Evolutionary conservation across 2,888 invertebrate genomes (phyloP).

Genomic region (Endomychus coccineus): DNA sequence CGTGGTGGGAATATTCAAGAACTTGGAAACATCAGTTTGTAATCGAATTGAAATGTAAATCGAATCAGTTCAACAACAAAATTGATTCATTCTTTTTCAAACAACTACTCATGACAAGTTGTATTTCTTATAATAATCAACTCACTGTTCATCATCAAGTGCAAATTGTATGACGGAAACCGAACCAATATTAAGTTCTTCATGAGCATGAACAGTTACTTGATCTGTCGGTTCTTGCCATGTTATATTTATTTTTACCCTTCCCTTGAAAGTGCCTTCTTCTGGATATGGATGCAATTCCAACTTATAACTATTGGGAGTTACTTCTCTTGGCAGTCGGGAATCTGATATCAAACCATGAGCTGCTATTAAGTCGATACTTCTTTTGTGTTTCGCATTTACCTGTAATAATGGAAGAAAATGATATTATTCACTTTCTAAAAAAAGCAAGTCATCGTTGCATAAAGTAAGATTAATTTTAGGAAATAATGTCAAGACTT

Average conservation of each 20-base stretch:
- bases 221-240: constrained; percentile 56
- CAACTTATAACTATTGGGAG: constrained; percentile 59
- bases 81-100: too few relatives aligned
- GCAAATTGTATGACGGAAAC: constrained; percentile 27
- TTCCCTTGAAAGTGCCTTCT: constrained; percentile 59
- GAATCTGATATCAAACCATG: constrained; percentile 57
- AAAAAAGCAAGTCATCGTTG: neutral
- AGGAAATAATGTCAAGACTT: neutral
- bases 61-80: too few relatives aligned
- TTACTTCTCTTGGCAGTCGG: constrained; percentile 54
- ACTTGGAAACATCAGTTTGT: too few relatives aligned
- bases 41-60: too few relatives aligned
- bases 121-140: too few relatives aligned
- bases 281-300: constrained; percentile 60
- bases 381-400: constrained; percentile 39
- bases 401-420: constrained; percentile 16
- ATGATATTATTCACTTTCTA: neutral
- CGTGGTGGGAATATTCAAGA: too few relatives aligned
- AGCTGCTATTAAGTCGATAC: constrained; percentile 66
- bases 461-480: neutral
- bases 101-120: too few relatives aligned
- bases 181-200: constrained; percentile 53
- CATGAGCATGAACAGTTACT: constrained; percentile 59
- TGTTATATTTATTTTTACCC: constrained; percentile 60
- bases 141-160: constrained; percentile 27